Percentiles rank a stretch among this genome's conserved stretches.
These are phyloP conservation scores for Sinocyclocheilus anshuiensis DNA, from an alignment of 2,113 vertebrate species.

Conservation along the genomic window DNA sequence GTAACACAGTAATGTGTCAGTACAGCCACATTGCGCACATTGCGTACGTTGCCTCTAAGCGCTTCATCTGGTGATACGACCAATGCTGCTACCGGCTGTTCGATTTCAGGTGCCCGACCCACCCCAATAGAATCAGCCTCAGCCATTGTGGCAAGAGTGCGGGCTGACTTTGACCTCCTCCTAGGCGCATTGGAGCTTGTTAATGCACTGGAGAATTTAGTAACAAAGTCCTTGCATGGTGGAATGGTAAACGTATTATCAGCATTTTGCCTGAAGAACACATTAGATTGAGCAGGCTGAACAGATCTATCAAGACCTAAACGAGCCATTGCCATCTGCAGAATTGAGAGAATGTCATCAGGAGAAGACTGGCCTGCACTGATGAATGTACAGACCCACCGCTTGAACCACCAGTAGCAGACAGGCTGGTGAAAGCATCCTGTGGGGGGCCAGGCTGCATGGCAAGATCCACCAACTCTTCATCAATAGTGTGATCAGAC, in stretches of 20 bases:
- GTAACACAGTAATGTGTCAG: too few species aligned
- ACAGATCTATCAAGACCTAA: not conserved
- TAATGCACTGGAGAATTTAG: too few species aligned
- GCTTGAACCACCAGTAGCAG: not conserved
- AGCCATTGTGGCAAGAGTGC: not conserved
- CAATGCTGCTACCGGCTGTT: not conserved
- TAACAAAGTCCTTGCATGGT: too few species aligned
- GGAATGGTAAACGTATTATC: too few species aligned
- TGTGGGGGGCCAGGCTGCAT: not conserved
- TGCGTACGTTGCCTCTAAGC: not conserved
- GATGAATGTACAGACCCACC: not conserved
- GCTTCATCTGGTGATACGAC: too few species aligned
- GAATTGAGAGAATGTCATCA: not conserved
- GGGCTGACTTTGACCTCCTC: not conserved
- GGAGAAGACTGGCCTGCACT: not conserved
- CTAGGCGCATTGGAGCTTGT: not conserved
- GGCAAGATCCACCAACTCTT: not conserved
- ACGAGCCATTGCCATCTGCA: not conserved
- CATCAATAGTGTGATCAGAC: not conserved
- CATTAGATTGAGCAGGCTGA: not conserved
- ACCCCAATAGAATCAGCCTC: not conserved
- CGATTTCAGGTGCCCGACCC: not conserved
- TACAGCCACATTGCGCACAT: too few species aligned
- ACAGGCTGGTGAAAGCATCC: not conserved
- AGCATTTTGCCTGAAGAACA: too few species aligned